Evolutionary conservation across 2,797 vertebrate genomes (phyloP), one percentile per base, ranked within the genome.

Genomic region (Brotula barbata): DNA sequence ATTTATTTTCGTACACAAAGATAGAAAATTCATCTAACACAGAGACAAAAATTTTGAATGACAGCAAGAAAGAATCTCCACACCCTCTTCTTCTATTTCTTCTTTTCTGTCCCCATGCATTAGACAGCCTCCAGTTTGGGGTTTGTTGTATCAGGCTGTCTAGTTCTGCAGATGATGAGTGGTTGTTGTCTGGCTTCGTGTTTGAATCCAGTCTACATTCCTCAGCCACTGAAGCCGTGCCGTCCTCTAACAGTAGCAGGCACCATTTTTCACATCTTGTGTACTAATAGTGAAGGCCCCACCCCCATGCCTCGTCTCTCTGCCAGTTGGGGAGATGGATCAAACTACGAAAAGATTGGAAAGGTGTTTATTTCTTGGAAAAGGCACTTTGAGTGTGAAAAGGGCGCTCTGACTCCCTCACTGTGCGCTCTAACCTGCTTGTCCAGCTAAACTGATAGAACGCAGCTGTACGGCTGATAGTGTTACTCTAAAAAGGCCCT

Each of bases 321-420:
- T 53, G 41, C 9, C 9, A 36, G 34, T 12, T 25, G 45, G 14
- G 45, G 16, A 49, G 6, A 49, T 47, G 36, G 34, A 2, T 36
- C 57, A 42, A 68, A 52, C 43, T 23, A 28, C 47, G 58, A 41
- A 36, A 13, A 43, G 17, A 55, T 61, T 17, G 15, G 48, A 55
- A 46, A 67, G 54, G n/a, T 87, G 84, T 87, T 85, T 84, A 86
- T 77, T 25, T 63, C 68, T 72, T 63, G 60, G 52, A n/a, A n/a
- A n/a, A n/a, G n/a, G n/a, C n/a, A n/a, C n/a, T n/a, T n/a, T n/a
- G n/a, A n/a, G n/a, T n/a, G n/a, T n/a, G n/a, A n/a, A n/a, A n/a
- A n/a, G 58, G 60, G 57, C 71, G 56, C 53, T 46, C 28, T 82
- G 66, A 60, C 65, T 51, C 69, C 54, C n/a, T n/a, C n/a, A n/a